Evolutionary conservation across 2,888 invertebrate genomes (phyloP).

Genomic region (Ariolimax columbianus): DNA sequence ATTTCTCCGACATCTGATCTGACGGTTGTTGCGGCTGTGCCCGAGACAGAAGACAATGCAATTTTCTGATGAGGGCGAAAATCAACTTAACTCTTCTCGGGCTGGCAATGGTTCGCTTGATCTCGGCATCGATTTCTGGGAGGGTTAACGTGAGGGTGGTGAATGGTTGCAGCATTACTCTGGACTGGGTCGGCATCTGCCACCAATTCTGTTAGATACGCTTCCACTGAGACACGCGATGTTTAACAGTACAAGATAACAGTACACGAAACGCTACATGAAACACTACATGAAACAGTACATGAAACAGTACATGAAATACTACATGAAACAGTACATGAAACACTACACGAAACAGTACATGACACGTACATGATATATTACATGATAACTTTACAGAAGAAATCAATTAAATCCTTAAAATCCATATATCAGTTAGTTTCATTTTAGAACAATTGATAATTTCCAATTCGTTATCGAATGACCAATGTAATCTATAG

Average conservation of each 20-base stretch:
- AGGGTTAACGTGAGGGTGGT: not conserved
- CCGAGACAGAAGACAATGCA: constrained; percentile 47
- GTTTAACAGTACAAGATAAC: not conserved
- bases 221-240: not conserved
- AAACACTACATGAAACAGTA: too few species aligned
- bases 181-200: not conserved
- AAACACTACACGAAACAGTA: too few species aligned
- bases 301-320: too few species aligned
- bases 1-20: constrained; percentile 51
- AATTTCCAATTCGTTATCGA: too few species aligned
- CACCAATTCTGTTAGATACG: not conserved
- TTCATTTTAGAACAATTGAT: too few species aligned
- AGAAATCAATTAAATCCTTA: too few species aligned
- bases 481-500: too few species aligned
- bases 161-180: not conserved
- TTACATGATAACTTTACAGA: too few species aligned
- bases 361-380: too few species aligned
- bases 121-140: constrained; percentile 46
- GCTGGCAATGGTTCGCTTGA: constrained; percentile 49
- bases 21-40: constrained; percentile 41
- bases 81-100: constrained; percentile 48
- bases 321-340: too few species aligned
- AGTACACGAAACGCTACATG: too few species aligned
- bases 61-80: constrained; percentile 50
- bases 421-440: too few species aligned